phyloP scores from a whole-genome alignment of 2,113 vertebrate genomes.

The Zeus faber region DNA sequence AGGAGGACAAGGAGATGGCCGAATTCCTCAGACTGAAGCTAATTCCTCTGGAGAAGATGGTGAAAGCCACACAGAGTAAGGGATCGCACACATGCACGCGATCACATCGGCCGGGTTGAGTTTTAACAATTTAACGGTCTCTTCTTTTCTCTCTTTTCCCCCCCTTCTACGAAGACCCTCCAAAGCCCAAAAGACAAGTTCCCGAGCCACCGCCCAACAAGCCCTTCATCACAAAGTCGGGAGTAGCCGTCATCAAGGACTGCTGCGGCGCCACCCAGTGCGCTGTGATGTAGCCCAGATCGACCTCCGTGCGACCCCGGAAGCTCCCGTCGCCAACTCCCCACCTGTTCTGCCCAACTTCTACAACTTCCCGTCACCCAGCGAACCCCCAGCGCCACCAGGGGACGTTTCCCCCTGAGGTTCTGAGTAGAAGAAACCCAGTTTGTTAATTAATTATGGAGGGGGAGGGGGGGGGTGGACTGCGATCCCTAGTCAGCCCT shows the following conservation, averaged over 20 bases:
- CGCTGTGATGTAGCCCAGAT: slow-evolving; percentile 83
- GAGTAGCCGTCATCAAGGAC: slow-evolving; percentile 91
- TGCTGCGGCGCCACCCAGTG: slow-evolving; percentile 95
- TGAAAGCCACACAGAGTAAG: slow-evolving; percentile 84
- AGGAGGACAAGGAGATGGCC: slow-evolving; percentile 97
- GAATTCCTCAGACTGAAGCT: slow-evolving; percentile 95
- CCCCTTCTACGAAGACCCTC: slow-evolving; percentile 70
- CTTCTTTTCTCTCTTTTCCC: not conserved
- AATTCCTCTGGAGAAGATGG: slow-evolving; percentile 86
- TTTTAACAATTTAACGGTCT: not conserved
- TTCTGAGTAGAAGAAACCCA: slow-evolving; percentile 14
- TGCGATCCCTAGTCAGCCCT: slow-evolving; percentile 19
- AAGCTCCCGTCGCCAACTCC: not conserved
- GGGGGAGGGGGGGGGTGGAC: slow-evolving; percentile 1
- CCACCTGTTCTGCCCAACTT: slow-evolving; percentile 18
- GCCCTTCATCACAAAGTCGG: slow-evolving; percentile 88
- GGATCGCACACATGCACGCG: slow-evolving; percentile 19
- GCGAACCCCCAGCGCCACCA: slow-evolving; percentile 24
- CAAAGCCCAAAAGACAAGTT: slow-evolving; percentile 82
- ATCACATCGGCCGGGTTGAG: not conserved
- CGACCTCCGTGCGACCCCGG: not conserved
- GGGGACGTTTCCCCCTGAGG: not conserved
- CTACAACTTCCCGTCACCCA: slow-evolving; percentile 24
- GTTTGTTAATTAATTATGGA: not conserved
- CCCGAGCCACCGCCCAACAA: slow-evolving; percentile 87